A percentile compares a stretch with the other conserved stretches of the same genome.
Evolutionary conservation across 1,140 invertebrate species (phyloP).

Genomic region (Aphidius gifuensis): DNA sequence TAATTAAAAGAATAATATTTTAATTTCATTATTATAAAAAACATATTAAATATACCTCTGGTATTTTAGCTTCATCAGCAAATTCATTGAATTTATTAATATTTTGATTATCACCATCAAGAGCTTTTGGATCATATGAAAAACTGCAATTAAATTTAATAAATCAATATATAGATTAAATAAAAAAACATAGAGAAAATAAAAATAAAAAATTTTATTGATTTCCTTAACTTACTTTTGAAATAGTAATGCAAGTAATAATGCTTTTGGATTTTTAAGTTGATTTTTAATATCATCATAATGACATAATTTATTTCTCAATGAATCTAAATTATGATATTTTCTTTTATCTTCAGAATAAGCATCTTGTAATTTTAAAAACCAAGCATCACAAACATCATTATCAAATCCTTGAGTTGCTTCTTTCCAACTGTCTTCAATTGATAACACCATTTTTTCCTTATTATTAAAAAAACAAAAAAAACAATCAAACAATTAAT

Average conservation of each 20-base stretch:
- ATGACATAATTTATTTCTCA: constrained; percentile 51
- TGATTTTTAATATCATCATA: constrained; percentile 52
- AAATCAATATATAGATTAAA: constrained; percentile 1
- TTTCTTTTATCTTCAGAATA: constrained; percentile 51
- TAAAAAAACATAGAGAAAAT: not conserved
- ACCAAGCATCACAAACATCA: constrained; percentile 44
- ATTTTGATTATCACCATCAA: constrained; percentile 53
- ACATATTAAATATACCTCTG: constrained; percentile 33
- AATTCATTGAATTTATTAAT: constrained; percentile 52
- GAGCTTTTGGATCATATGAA: constrained; percentile 55
- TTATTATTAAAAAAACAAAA: not conserved
- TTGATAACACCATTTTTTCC: constrained; percentile 37
- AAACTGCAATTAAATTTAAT: constrained; percentile 43
- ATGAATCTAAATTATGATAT: constrained; percentile 55
- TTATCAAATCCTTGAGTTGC: constrained; percentile 42
- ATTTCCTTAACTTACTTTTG: constrained; percentile 51
- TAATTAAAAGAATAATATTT: too few species aligned
- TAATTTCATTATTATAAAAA: constrained; percentile 2
- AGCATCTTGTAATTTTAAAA: constrained; percentile 39
- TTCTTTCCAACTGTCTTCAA: constrained; percentile 50
- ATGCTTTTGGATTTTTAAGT: constrained; percentile 51
- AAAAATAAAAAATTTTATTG: not conserved
- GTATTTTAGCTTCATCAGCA: constrained; percentile 47
- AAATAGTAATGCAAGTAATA: constrained; percentile 58
- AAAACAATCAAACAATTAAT: not conserved